Evolutionary conservation across 1,140 invertebrate species (phyloP).

Genomic region (Euwallacea fornicatus): DNA sequence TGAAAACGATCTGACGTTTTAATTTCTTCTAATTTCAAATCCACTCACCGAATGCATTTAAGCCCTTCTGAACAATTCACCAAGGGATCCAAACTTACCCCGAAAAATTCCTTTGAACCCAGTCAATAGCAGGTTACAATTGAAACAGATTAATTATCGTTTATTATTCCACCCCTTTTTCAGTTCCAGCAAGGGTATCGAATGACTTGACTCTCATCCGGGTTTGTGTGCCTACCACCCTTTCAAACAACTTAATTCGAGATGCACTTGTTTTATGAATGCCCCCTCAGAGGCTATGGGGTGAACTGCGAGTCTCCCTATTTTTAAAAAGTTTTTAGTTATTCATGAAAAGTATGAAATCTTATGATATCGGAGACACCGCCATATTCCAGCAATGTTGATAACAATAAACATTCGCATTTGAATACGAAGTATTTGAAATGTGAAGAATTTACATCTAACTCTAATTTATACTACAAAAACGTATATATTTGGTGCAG

Average conservation of each 20-base stretch:
- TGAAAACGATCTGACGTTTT: too few species aligned
- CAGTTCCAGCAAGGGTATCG: constrained; percentile 25
- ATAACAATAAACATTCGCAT: not conserved
- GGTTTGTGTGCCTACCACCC: constrained; percentile 7
- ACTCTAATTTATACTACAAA: not conserved
- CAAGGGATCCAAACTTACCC: not conserved
- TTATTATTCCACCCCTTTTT: constrained; percentile 34
- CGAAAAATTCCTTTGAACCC: constrained; percentile 11
- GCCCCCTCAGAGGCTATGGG: not conserved
- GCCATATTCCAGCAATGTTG: too few species aligned
- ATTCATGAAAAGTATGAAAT: too few species aligned
- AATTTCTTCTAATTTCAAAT: too few species aligned
- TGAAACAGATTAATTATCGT: constrained; percentile 22
- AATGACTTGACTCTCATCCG: constrained; percentile 30
- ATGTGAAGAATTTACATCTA: constrained; percentile 1
- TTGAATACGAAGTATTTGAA: not conserved
- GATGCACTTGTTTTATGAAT: constrained; percentile 25
- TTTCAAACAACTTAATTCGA: constrained; percentile 22
- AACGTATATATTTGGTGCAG: not conserved
- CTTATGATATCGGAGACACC: too few species aligned
- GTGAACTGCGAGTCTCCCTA: too few species aligned
- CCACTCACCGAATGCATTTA: too few species aligned
- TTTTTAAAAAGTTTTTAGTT: too few species aligned
- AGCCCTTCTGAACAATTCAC: too few species aligned
- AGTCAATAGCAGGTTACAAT: not conserved